These are phyloP conservation scores for Bothrops jararaca DNA, from an alignment of 2,113 vertebrate genomes.

Conservation along the genomic window DNA sequence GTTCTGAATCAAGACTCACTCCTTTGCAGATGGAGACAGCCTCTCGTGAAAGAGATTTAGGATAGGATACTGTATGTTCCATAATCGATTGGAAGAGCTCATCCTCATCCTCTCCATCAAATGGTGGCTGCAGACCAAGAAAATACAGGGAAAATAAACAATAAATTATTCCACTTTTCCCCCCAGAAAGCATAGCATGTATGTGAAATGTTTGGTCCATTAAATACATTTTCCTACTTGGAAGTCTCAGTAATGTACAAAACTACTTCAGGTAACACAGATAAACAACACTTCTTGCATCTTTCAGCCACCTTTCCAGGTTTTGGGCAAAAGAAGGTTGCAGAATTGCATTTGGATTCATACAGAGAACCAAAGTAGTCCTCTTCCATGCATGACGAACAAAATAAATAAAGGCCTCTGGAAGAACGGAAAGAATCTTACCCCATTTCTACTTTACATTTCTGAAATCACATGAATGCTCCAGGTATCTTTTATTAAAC, in stretches of 20 bases:
- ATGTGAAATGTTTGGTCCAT: not conserved
- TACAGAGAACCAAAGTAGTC: not conserved
- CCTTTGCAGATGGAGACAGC: slow-evolving; percentile 90
- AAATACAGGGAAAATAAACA: not conserved
- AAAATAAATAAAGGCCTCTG: not conserved
- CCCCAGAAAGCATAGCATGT: not conserved
- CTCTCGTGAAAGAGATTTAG: slow-evolving; percentile 85
- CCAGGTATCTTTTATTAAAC: not conserved
- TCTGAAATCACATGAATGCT: not conserved
- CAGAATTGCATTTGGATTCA: not conserved
- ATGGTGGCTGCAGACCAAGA: slow-evolving; percentile 74
- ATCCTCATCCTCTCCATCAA: slow-evolving; percentile 89
- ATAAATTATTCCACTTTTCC: not conserved
- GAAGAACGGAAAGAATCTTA: not conserved
- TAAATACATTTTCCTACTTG: not conserved
- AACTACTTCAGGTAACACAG: not conserved
- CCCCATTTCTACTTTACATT: not conserved
- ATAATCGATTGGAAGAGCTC: slow-evolving; percentile 91
- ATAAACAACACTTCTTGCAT: not conserved
- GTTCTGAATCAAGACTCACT: slow-evolving; percentile 64
- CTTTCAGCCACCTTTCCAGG: not conserved
- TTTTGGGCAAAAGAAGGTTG: not conserved
- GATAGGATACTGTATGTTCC: slow-evolving; percentile 87
- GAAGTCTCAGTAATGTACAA: not conserved
- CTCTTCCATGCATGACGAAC: not conserved